Evolutionary conservation across 2,113 vertebrate genomes (phyloP).

Genomic region (Colistium nudipinnis): DNA sequence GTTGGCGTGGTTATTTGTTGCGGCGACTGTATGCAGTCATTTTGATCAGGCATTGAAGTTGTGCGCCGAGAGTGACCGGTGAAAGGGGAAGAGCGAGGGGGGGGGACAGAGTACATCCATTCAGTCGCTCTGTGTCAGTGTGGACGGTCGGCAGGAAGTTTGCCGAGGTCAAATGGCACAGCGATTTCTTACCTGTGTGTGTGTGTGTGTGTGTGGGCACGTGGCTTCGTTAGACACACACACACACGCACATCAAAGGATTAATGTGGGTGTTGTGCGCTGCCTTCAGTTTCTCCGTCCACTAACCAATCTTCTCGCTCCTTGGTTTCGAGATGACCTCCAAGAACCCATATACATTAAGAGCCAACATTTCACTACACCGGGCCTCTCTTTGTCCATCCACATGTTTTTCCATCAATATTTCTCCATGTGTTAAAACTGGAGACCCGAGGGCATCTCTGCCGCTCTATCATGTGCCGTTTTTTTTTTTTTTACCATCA

Average conservation of each 20-base stretch:
- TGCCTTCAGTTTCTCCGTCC: constrained; percentile 59
- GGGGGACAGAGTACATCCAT: constrained; percentile 27
- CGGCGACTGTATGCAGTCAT: constrained; percentile 25
- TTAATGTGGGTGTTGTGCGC: constrained; percentile 49
- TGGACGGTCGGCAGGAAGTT: constrained; percentile 44
- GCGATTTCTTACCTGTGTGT: constrained; percentile 30
- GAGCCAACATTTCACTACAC: constrained; percentile 46
- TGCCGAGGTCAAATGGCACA: constrained; percentile 45
- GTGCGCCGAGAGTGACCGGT: constrained; percentile 10
- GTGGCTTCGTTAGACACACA: constrained; percentile 38
- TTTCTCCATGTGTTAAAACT: constrained; percentile 63
- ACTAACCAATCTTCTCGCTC: constrained; percentile 50
- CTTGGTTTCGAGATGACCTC: constrained; percentile 60
- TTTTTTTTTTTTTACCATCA: constrained; percentile 65
- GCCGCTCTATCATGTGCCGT: constrained; percentile 51
- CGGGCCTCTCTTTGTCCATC: constrained; percentile 63
- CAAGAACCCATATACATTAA: constrained; percentile 59
- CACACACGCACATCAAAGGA: constrained; percentile 47
- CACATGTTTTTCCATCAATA: constrained; percentile 64
- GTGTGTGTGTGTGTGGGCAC: constrained; percentile 12
- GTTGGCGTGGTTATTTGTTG: constrained; percentile 25
- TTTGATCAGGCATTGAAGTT: constrained; percentile 22
- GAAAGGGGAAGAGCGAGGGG: constrained; percentile 12
- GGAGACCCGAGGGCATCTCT: constrained; percentile 57
- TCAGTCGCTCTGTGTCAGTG: constrained; percentile 26